These are phyloP conservation scores for Ivindomyrus marchei DNA, from an alignment of 2,113 vertebrate genomes.

Conservation along the genomic window DNA sequence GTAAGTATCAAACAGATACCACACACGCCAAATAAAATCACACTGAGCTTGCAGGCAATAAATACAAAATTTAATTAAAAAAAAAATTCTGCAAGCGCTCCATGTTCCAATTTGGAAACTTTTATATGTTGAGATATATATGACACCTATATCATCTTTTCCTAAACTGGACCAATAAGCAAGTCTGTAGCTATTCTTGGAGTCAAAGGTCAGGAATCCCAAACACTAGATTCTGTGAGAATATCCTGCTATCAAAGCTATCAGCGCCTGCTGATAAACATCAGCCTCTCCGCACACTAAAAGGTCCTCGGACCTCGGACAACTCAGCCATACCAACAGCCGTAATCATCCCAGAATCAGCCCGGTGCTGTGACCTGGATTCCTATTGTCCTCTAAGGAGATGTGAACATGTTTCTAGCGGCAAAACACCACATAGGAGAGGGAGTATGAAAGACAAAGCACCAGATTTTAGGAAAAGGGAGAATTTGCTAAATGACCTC, in stretches of 20 bases:
- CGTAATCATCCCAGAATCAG: background rate
- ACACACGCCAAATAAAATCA: background rate
- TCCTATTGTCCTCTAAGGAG: background rate
- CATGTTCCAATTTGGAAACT: background rate
- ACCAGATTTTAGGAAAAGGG: background rate
- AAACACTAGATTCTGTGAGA: background rate
- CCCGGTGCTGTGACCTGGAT: background rate
- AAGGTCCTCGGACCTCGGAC: background rate
- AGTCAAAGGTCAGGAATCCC: background rate
- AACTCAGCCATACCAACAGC: background rate
- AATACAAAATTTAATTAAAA: background rate
- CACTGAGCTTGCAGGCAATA: background rate
- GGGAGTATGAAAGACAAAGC: background rate
- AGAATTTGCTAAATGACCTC: background rate
- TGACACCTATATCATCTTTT: background rate
- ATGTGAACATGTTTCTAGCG: background rate
- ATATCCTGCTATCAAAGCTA: background rate
- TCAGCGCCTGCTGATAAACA: background rate
- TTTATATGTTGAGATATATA: background rate
- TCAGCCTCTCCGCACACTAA: background rate
- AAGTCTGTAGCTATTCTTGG: background rate
- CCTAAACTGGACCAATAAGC: background rate
- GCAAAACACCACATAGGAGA: background rate
- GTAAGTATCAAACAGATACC: background rate
- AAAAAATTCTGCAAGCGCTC: background rate